Conservation (phyloP, 2,888 invertebrate species). For the Bombylius major region DNA sequence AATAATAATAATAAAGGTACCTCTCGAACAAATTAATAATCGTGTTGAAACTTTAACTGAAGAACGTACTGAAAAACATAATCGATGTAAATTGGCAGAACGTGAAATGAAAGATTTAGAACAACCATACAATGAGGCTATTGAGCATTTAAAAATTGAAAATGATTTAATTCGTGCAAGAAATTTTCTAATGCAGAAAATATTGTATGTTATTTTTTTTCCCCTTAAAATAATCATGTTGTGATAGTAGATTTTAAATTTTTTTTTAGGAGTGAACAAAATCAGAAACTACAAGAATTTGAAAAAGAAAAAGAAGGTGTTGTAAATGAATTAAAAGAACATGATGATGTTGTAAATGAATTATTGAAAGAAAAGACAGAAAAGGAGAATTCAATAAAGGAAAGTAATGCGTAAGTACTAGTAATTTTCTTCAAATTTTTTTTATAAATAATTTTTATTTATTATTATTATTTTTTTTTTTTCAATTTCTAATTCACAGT, state of each 20-base stretch:
- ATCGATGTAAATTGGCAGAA: slow-evolving; percentile 70
- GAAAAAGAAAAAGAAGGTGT: slow-evolving; percentile 49
- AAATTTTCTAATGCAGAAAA: slow-evolving; percentile 59
- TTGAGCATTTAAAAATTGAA: slow-evolving; percentile 63
- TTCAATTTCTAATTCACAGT: slow-evolving; percentile 29
- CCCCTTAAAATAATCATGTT: not conserved
- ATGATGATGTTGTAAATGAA: slow-evolving; percentile 24
- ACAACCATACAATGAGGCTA: slow-evolving; percentile 64
- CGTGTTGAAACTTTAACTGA: slow-evolving; percentile 63
- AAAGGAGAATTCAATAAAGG: slow-evolving; percentile 31
- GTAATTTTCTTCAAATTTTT: not conserved
- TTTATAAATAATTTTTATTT: too few relatives aligned
- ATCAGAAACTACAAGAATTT: slow-evolving; percentile 46
- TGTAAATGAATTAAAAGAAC: slow-evolving; percentile 41
- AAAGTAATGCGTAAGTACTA: slow-evolving; percentile 29
- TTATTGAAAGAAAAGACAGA: slow-evolving; percentile 37
- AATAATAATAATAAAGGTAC: slow-evolving; percentile 42
- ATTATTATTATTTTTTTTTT: not conserved
- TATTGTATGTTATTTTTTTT: slow-evolving; percentile 37
- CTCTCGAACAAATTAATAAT: slow-evolving; percentile 58
- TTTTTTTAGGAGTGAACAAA: slow-evolving; percentile 41
- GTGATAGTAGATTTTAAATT: too few relatives aligned
- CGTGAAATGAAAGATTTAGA: slow-evolving; percentile 67
- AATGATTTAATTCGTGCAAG: slow-evolving; percentile 58
- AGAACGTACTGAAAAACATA: slow-evolving; percentile 65